Evolutionary conservation across 2,113 vertebrate genomes (phyloP).

Genomic region (Scophthalmus maximus): DNA sequence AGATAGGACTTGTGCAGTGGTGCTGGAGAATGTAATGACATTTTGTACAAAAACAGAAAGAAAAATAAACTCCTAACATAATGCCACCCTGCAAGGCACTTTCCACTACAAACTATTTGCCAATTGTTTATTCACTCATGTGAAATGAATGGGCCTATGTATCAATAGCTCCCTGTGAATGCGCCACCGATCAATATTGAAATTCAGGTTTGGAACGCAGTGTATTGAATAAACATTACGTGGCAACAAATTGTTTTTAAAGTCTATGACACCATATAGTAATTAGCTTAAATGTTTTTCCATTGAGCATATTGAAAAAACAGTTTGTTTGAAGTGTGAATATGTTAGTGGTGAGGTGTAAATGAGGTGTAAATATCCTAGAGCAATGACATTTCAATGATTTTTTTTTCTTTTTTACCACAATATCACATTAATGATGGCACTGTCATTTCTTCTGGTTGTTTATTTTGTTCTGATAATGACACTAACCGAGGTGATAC

Average conservation of each 20-base stretch:
- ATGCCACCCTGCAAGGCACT: not conserved
- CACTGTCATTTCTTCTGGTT: conserved; percentile 20
- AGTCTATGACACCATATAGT: conserved; percentile 29
- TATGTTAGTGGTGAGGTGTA: conserved; percentile 1
- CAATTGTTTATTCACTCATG: conserved; percentile 36
- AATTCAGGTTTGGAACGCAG: conserved; percentile 37
- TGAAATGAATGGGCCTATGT: conserved; percentile 38
- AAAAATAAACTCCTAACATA: not conserved
- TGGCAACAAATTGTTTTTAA: conserved; percentile 44
- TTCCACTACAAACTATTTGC: conserved; percentile 1
- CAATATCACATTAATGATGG: conserved; percentile 18
- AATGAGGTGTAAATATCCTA: conserved; percentile 35
- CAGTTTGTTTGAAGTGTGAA: conserved; percentile 27
- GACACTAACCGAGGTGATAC: not conserved
- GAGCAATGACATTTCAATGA: conserved; percentile 23
- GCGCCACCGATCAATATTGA: conserved; percentile 25
- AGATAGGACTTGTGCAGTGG: not conserved
- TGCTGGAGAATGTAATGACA: not conserved
- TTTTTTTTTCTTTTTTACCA: conserved; percentile 6
- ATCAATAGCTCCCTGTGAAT: conserved; percentile 34
- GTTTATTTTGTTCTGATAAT: conserved; percentile 24
- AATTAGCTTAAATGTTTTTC: conserved; percentile 32
- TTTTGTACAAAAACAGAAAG: not conserved
- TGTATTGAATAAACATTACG: conserved; percentile 48
- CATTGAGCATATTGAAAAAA: conserved; percentile 28